Conservation (phyloP, 2,797 vertebrate genomes). For the Microctenopoma stevenorrisi region DNA sequence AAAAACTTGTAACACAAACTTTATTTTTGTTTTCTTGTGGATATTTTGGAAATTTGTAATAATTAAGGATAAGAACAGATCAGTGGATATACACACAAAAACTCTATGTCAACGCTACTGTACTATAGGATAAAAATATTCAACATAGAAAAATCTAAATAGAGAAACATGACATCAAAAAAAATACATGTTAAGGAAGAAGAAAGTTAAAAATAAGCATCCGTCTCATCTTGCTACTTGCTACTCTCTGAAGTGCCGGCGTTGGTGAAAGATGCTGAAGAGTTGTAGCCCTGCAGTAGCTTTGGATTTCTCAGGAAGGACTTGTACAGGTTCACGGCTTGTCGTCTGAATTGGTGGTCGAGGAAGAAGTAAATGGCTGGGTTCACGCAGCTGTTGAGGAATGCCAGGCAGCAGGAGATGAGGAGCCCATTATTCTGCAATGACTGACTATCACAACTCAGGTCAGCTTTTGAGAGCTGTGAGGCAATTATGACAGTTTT, state of each 20-base stretch:
- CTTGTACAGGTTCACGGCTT: slow-evolving; percentile 39
- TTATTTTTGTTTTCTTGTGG: too few species aligned
- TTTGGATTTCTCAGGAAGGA: slow-evolving; percentile 49
- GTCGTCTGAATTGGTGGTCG: slow-evolving; percentile 86
- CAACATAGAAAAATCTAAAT: background rate
- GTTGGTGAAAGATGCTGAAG: slow-evolving; percentile 67
- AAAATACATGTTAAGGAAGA: background rate
- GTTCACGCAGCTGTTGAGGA: slow-evolving; percentile 89
- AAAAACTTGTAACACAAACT: too few species aligned
- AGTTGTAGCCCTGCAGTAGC: slow-evolving; percentile 39
- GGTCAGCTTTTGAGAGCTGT: slow-evolving; percentile 31
- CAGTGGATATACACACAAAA: background rate
- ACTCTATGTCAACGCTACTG: background rate
- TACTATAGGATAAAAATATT: background rate
- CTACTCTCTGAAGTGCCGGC: slow-evolving; percentile 68
- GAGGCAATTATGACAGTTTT: slow-evolving; percentile 75
- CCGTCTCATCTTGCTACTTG: slow-evolving; percentile 13
- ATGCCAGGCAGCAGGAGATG: slow-evolving; percentile 86
- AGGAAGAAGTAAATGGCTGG: slow-evolving; percentile 88
- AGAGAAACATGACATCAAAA: background rate
- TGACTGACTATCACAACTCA: slow-evolving; percentile 24
- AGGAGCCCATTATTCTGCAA: slow-evolving; percentile 71
- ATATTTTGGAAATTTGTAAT: background rate
- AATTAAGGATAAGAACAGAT: background rate
- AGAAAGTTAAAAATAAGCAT: background rate